Percentiles rank a stretch among this genome's conserved stretches.
These are phyloP conservation scores for Pseudocheirus occidentalis DNA, from an alignment of 2,797 vertebrate genomes.

Conservation along the genomic window DNA sequence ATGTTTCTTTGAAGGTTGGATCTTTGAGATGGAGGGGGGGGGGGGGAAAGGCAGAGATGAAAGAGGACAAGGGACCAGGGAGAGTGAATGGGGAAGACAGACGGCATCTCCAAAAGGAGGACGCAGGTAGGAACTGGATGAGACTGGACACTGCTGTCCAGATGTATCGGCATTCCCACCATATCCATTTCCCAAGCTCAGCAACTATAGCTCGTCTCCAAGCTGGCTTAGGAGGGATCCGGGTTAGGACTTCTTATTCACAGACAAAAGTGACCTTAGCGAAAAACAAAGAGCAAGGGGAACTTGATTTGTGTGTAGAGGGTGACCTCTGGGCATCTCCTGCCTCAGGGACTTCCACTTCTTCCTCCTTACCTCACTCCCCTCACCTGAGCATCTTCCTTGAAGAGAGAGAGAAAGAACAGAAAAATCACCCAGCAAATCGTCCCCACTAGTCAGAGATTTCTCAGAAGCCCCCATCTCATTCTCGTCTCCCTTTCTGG, in stretches of 20 bases:
- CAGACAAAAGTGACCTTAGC: not conserved
- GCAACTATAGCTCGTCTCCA: not conserved
- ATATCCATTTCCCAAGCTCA: not conserved
- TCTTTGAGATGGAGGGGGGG: not conserved
- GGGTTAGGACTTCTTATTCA: not conserved
- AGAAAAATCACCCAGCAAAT: not conserved
- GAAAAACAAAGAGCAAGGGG: not conserved
- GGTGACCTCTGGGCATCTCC: not conserved
- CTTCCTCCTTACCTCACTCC: not conserved
- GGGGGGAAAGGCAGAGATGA: not conserved
- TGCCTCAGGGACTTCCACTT: not conserved
- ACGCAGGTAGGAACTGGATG: not conserved
- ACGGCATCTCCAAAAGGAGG: not conserved
- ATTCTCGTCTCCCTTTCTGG: constrained; percentile 20
- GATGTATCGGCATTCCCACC: not conserved
- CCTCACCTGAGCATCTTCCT: not conserved
- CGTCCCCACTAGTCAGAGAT: not conserved
- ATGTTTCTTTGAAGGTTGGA: constrained; percentile 24
- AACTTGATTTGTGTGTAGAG: not conserved
- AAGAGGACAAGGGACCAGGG: not conserved
- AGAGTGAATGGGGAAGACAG: not conserved
- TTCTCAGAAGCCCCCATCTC: not conserved
- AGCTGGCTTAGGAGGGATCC: not conserved
- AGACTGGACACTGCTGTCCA: not conserved
- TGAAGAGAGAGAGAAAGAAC: not conserved